phyloP scores from a whole-genome alignment of 53 echinoderm and acorn worm species.

The Henricia sp. region DNA sequence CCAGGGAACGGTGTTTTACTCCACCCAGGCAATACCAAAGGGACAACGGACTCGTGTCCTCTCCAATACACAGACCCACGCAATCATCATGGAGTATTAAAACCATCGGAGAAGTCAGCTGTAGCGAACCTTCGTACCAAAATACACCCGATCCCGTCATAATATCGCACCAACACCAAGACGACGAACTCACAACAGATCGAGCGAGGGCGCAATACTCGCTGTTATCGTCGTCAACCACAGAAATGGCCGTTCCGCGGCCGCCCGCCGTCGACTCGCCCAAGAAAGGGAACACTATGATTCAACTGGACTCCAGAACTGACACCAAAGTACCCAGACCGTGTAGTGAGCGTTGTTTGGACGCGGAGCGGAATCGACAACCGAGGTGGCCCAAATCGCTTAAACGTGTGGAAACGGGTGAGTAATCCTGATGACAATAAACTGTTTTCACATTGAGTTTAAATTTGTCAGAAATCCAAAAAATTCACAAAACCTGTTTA shows the following conservation, averaged over 20 bases:
- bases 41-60: conserved; percentile 45
- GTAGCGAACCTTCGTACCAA: conserved; percentile 38
- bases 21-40: conserved; percentile 62
- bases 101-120: conserved; percentile 50
- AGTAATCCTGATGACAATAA: conserved; percentile 11
- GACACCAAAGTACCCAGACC: conserved; percentile 55
- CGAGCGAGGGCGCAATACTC: conserved; percentile 58
- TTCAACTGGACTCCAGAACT: conserved; percentile 65
- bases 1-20: conserved; percentile 56
- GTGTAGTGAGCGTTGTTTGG: conserved; percentile 45
- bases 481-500: too few relatives aligned
- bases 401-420: conserved; percentile 61
- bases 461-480: too few relatives aligned
- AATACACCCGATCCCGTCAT: background rate
- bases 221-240: conserved; percentile 50
- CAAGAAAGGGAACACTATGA: conserved; percentile 62
- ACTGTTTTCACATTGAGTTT: background rate
- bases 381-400: conserved; percentile 65
- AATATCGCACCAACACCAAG: conserved; percentile 18
- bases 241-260: conserved; percentile 62
- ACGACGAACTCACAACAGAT: conserved; percentile 22
- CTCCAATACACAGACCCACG: conserved; percentile 12
- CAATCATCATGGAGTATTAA: conserved; percentile 34
- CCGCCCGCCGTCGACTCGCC: conserved; percentile 57
- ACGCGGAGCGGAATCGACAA: conserved; percentile 48